A percentile compares a stretch with the other conserved stretches of the same genome.
Evolutionary conservation across 2,113 vertebrate genomes (phyloP).

Genomic region (Pomatorhinus ruficollis): DNA sequence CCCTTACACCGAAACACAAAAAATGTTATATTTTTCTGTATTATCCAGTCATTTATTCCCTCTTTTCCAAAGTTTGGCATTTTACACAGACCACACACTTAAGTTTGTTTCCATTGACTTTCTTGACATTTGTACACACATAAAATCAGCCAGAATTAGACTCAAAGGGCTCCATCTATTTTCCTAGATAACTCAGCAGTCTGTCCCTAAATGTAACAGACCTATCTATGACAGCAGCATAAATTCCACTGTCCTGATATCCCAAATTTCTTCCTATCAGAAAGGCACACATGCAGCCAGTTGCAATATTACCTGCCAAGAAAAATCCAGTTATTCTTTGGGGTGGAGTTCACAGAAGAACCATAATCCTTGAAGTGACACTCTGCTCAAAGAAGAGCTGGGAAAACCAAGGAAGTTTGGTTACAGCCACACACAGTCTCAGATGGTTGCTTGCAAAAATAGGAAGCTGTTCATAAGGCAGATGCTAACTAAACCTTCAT

Average conservation of each 20-base stretch:
- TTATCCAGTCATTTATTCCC: not conserved
- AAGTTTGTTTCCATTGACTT: not conserved
- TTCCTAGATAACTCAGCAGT: not conserved
- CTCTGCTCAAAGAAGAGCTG: not conserved
- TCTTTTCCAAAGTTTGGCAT: not conserved
- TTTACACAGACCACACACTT: not conserved
- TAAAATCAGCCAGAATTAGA: not conserved
- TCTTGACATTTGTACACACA: not conserved
- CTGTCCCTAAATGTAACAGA: not conserved
- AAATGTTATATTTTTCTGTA: not conserved
- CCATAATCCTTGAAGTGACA: not conserved
- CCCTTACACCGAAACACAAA: not conserved
- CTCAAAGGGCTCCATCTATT: not conserved
- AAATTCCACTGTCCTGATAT: not conserved
- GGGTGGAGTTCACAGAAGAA: not conserved
- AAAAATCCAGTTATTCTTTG: not conserved
- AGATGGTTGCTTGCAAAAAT: not conserved
- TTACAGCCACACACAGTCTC: not conserved
- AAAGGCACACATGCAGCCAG: not conserved
- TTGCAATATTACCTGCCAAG: not conserved
- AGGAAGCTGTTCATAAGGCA: constrained; percentile 6
- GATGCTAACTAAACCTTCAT: not conserved
- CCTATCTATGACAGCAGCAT: not conserved
- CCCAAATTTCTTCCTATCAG: not conserved
- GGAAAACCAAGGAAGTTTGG: not conserved